Evolutionary conservation across 2,888 invertebrate genomes (phyloP).

Genomic region (Noctua janthe): DNA sequence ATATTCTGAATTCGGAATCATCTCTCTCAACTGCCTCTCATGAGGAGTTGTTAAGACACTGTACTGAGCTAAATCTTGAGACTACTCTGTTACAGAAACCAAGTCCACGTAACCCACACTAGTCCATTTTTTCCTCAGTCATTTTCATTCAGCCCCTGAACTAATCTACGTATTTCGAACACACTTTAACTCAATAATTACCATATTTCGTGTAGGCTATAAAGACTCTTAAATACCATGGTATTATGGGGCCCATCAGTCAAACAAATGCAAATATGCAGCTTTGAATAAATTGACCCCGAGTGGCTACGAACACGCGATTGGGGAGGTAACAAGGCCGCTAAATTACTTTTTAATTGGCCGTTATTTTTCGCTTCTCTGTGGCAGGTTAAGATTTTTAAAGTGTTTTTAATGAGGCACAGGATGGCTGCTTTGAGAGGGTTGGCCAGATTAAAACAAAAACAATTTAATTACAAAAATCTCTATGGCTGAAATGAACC

Average conservation of each 20-base stretch:
- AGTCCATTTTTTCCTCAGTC: neutral
- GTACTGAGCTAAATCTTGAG: neutral
- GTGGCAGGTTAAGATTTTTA: constrained; percentile 21
- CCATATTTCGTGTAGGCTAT: constrained; percentile 50
- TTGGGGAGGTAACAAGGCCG: constrained; percentile 32
- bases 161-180: constrained; percentile 2
- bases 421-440: constrained; percentile 15
- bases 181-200: constrained; percentile 36
- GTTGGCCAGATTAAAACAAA: constrained; percentile 21
- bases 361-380: constrained; percentile 28
- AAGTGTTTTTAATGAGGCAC: constrained; percentile 44
- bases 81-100: neutral
- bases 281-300: constrained; percentile 38
- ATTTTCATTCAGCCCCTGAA: constrained; percentile 1
- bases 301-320: constrained; percentile 48
- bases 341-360: constrained; percentile 50
- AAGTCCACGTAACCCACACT: neutral
- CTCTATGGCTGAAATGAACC: constrained; percentile 1
- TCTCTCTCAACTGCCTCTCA: neutral
- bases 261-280: constrained; percentile 66
- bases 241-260: constrained; percentile 38
- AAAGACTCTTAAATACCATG: constrained; percentile 43
- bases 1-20: neutral
- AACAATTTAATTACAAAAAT: constrained; percentile 24
- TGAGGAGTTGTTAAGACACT: neutral